phyloP scores from a whole-genome alignment of 2,888 invertebrate species.

The Drosophila leonis region DNA sequence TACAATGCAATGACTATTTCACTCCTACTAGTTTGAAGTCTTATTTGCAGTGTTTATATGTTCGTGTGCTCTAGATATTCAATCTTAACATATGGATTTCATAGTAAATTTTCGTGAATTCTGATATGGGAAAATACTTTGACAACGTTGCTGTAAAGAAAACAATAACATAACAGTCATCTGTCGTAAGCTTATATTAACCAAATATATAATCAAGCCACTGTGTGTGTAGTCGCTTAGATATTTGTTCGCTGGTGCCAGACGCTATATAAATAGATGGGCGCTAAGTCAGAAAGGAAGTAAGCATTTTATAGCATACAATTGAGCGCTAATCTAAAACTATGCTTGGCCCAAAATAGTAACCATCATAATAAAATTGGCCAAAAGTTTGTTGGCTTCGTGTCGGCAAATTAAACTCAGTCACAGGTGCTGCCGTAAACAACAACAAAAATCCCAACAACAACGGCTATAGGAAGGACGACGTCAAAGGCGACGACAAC shows the following conservation, averaged over 20 bases:
- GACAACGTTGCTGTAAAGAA: background rate
- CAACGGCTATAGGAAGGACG: constrained; percentile 18
- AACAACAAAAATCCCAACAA: constrained; percentile 4
- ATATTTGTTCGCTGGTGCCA: constrained; percentile 11
- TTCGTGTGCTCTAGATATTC: background rate
- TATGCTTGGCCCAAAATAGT: constrained; percentile 46
- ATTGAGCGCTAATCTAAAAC: constrained; percentile 57
- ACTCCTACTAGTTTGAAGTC: no score
- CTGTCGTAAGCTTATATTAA: constrained; percentile 3
- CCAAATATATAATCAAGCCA: constrained; percentile 19
- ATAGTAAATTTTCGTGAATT: background rate
- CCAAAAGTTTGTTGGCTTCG: constrained; percentile 31
- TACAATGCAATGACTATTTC: no score
- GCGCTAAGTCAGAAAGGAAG: constrained; percentile 1
- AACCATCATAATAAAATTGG: constrained; percentile 60
- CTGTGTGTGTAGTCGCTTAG: constrained; percentile 5
- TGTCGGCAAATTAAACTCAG: constrained; percentile 39
- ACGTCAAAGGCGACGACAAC: constrained; percentile 53
- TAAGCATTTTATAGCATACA: constrained; percentile 69
- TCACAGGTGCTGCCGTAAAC: constrained; percentile 65
- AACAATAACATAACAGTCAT: background rate
- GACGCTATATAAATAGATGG: constrained; percentile 19
- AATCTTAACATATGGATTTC: background rate
- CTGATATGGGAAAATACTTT: background rate
- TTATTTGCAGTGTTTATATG: background rate